Evolutionary conservation across 1,140 invertebrate species (phyloP).

Genomic region (Aphelinus certus): DNA sequence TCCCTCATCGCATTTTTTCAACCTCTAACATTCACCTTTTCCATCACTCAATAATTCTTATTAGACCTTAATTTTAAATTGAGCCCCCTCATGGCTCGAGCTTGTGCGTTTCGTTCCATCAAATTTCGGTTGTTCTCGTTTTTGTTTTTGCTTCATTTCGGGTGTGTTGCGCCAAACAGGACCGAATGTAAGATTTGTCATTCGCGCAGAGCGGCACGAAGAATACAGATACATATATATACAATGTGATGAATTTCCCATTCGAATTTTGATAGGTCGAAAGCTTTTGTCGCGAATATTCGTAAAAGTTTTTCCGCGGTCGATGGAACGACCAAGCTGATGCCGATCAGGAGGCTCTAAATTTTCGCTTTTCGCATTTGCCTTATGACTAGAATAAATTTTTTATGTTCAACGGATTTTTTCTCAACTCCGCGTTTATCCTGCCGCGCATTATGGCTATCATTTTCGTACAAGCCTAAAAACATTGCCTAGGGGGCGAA

Average conservation of each 20-base stretch:
- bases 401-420: slow-evolving; percentile 34
- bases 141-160: slow-evolving; percentile 32
- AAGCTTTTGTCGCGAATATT: slow-evolving; percentile 8
- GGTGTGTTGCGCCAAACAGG: slow-evolving; percentile 3
- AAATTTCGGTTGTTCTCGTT: slow-evolving; percentile 42
- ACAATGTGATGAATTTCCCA: slow-evolving; percentile 33
- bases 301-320: slow-evolving; percentile 22
- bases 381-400: slow-evolving; percentile 42
- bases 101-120: slow-evolving; percentile 40
- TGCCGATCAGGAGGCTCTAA: slow-evolving; percentile 38
- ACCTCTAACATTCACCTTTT: slow-evolving; percentile 46
- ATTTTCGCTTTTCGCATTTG: slow-evolving; percentile 41
- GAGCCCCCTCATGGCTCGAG: slow-evolving; percentile 45
- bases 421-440: slow-evolving; percentile 38
- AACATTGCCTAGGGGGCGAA: slow-evolving; percentile 37
- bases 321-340: slow-evolving; percentile 33
- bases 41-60: slow-evolving; percentile 46
- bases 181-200: slow-evolving; percentile 35
- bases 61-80: slow-evolving; percentile 54
- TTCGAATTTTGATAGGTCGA: slow-evolving; percentile 1
- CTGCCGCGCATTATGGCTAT: slow-evolving; percentile 35
- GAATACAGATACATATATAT: slow-evolving; percentile 32
- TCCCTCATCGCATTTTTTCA: slow-evolving; percentile 39
- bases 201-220: slow-evolving; percentile 40
- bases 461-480: slow-evolving; percentile 38